Conservation (phyloP, 2,888 invertebrate species). For the Heliconius charithonia region DNA sequence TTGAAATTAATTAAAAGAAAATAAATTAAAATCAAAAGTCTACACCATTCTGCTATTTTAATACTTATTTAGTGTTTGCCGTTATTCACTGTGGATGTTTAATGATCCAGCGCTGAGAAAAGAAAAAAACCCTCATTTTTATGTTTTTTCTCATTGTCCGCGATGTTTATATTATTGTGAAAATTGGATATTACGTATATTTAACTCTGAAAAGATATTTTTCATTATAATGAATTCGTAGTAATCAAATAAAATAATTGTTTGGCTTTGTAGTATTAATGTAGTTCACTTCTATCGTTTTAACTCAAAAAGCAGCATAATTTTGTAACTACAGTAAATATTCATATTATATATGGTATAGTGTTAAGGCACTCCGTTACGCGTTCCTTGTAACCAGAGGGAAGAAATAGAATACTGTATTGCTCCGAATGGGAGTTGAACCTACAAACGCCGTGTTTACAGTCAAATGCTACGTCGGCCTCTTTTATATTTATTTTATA, state of each 20-base stretch:
- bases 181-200: not conserved
- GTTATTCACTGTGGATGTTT: not conserved
- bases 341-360: too few relatives aligned
- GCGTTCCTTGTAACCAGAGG: too few relatives aligned
- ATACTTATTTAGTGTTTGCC: not conserved
- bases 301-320: too few relatives aligned
- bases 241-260: too few relatives aligned
- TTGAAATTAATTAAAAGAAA: too few relatives aligned
- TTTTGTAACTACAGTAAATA: too few relatives aligned
- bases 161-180: constrained; percentile 14
- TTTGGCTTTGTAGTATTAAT: too few relatives aligned
- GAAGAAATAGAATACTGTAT: not conserved
- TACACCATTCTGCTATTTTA: not conserved
- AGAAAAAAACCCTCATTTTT: constrained; percentile 27
- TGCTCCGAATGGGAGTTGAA: not conserved
- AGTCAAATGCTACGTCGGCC: too few relatives aligned
- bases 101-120: constrained; percentile 20
- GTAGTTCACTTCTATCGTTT: too few relatives aligned
- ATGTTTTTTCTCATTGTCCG: not conserved
- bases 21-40: not conserved
- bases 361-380: too few relatives aligned
- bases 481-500: not conserved
- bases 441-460: not conserved
- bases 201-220: too few relatives aligned
- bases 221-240: too few relatives aligned